Percentiles rank a stretch among this genome's conserved stretches.
Evolutionary conservation across 2,888 invertebrate genomes (phyloP).

Genomic region (Gymnocheta viridis): DNA sequence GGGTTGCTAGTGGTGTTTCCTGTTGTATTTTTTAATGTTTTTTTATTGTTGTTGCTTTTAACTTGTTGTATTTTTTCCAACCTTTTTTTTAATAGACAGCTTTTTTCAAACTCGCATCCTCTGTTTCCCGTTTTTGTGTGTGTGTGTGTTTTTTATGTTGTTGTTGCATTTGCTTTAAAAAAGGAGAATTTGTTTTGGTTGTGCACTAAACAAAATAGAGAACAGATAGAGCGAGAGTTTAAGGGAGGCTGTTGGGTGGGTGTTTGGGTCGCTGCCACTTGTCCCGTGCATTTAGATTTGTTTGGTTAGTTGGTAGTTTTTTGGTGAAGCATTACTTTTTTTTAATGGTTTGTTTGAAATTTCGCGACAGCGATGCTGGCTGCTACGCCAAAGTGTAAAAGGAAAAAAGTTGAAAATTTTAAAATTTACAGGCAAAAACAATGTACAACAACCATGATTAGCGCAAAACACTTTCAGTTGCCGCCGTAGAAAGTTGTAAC

Average conservation of each 20-base stretch:
- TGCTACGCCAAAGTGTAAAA: conserved; percentile 60
- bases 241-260: conserved; percentile 66
- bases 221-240: conserved; percentile 57
- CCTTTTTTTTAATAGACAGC: conserved; percentile 62
- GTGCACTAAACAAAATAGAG: conserved; percentile 33
- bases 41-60: conserved; percentile 58
- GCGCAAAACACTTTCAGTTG: conserved; percentile 72
- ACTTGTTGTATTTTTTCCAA: conserved; percentile 52
- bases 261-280: conserved; percentile 55
- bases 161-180: conserved; percentile 44
- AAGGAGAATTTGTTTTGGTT: conserved; percentile 59
- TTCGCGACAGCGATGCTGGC: conserved; percentile 66
- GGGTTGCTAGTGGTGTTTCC: conserved; percentile 55
- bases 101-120: conserved; percentile 69
- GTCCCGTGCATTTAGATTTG: conserved; percentile 24
- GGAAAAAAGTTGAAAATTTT: conserved; percentile 53
- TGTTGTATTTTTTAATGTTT: conserved; percentile 22
- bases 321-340: conserved; percentile 67
- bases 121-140: conserved; percentile 53
- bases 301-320: conserved; percentile 67
- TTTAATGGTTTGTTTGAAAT: conserved; percentile 64
- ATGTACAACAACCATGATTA: conserved; percentile 68
- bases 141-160: conserved; percentile 39
- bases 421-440: conserved; percentile 67
- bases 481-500: conserved; percentile 71